These are phyloP conservation scores for Melanitta fusca DNA, from an alignment of 2,797 vertebrate species.

Conservation along the genomic window DNA sequence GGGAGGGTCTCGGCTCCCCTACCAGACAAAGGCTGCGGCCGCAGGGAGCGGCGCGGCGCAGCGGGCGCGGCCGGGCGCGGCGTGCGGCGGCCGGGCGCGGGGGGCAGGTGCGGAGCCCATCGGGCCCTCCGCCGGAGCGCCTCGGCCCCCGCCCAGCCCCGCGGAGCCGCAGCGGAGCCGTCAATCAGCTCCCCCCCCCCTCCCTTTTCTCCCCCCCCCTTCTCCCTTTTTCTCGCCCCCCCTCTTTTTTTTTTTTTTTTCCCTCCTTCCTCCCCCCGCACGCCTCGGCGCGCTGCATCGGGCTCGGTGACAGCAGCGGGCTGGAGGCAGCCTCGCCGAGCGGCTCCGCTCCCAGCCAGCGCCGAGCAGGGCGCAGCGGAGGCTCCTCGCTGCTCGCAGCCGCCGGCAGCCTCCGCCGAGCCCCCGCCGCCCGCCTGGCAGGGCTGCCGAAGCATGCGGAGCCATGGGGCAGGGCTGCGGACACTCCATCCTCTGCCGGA, in stretches of 20 bases:
- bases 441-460: constrained; percentile 85
- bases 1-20: rapidly evolving
- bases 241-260: too few relatives aligned
- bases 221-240: background rate
- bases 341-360: background rate
- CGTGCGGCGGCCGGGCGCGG: background rate
- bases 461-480: constrained; percentile 97
- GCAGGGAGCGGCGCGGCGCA: background rate
- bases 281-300: constrained; percentile 70
- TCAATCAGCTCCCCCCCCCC: background rate
- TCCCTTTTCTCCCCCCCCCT: background rate
- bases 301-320: constrained; percentile 79
- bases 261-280: background rate
- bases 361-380: background rate
- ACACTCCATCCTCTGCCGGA: constrained; percentile 97
- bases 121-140: background rate
- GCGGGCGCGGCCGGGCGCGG: background rate
- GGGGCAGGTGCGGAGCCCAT: background rate
- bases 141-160: background rate
- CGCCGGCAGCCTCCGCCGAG: background rate
- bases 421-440: constrained; percentile 5
- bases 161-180: constrained; percentile 10
- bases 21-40: background rate
- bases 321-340: constrained; percentile 68
- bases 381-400: background rate